These are phyloP conservation scores for Drosophila obscura DNA, from an alignment of 1,140 invertebrate genomes.

Conservation along the genomic window DNA sequence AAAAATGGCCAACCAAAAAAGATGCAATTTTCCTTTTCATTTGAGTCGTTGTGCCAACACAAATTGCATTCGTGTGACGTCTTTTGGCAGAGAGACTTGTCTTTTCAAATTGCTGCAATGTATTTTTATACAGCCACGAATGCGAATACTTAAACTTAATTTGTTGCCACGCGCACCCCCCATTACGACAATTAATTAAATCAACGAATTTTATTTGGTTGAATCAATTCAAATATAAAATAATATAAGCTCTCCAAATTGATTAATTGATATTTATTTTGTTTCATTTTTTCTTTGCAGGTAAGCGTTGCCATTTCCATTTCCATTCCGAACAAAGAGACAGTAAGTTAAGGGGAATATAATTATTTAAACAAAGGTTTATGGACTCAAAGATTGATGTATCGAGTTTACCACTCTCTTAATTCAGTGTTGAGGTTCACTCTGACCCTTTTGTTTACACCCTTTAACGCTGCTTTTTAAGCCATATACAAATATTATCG, in stretches of 20 bases:
- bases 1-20: conserved; percentile 41
- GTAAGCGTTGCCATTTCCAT: conserved; percentile 55
- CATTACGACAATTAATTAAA: conserved; percentile 59
- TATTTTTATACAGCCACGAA: conserved; percentile 30
- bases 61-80: conserved; percentile 41
- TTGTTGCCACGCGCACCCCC: conserved; percentile 29
- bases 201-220: conserved; percentile 9
- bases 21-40: conserved; percentile 60
- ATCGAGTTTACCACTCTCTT: no score
- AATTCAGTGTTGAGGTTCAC: no score
- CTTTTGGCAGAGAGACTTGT: conserved; percentile 32
- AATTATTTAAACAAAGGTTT: neutral
- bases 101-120: conserved; percentile 25
- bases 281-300: conserved; percentile 65
- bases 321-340: neutral
- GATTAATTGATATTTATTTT: conserved; percentile 62
- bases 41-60: conserved; percentile 35
- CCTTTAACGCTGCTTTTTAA: no score
- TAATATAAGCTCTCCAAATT: conserved; percentile 45
- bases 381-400: no score
- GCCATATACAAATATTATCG: no score
- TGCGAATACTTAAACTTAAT: conserved; percentile 8
- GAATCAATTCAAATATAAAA: conserved; percentile 26
- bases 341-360: conserved; percentile 41
- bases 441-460: no score